Base-by-base conservation (phyloP, 2,113 vertebrate species). In the Hemichromis elongatus region DNA sequence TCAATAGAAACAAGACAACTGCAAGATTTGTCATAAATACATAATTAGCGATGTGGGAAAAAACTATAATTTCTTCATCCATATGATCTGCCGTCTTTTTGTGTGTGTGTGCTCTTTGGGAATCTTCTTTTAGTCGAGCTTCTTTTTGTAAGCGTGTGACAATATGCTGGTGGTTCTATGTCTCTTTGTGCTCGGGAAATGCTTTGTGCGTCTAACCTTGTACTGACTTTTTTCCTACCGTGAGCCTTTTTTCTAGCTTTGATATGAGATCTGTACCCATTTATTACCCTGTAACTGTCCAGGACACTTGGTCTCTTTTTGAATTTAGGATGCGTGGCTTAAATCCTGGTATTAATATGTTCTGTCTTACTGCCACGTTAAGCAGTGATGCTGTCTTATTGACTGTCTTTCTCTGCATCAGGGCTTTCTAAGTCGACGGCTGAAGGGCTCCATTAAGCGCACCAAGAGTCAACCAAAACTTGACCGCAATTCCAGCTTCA, bases 401-500 rank as follows among this genome's bases (percentile, higher is more conserved):
- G 24, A 78, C 78, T 57, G 5, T 73, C 54, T 82, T 18, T 73
- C 50, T 90, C 82, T 28, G 24, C 70, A 9, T 45, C 87, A 96
- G 95, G 96, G 95, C 35, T 96, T 96, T 70, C 89, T 96, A 10
- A 96, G 96, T 93, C 94, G 94, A 9, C 94, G 95, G 83, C 89
- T 99, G 91, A 99, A 99, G 94, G 98, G 98, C 92, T 99, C 98
- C 90, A 99, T 99, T 96, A 99, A 99, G 94, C 96, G 98, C 93
- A 99, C 98, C 94, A 99, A 99, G 96, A 99, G 98, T 96, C 98
- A 99, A 92, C 98, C 98, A 92, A 99, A 99, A 95, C 98, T 99
- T 35, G 98, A 99, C 88, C 97, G 98, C 90, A 99, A 98, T 97
- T 98, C 98, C 97, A 99, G 98, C 96, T 99, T 99, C 96, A 96